These are phyloP conservation scores for Lamprotornis superbus DNA, from an alignment of 2,113 vertebrate genomes.

Conservation along the genomic window DNA sequence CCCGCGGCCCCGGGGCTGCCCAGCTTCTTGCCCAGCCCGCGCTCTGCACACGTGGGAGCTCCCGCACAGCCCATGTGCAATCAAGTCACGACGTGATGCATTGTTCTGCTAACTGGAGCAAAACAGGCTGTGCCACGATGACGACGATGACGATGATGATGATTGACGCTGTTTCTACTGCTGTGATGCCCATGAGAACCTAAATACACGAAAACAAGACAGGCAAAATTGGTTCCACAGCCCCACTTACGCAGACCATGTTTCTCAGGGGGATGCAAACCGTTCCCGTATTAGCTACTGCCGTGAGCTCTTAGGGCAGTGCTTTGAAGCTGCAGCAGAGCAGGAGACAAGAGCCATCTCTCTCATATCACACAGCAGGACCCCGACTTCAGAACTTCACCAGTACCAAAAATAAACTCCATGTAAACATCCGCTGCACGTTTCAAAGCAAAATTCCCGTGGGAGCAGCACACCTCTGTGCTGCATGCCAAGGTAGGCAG, in stretches of 20 bases:
- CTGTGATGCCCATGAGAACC: background rate
- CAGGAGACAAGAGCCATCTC: background rate
- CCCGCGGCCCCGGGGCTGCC: background rate
- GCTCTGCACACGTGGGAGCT: background rate
- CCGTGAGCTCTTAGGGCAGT: background rate
- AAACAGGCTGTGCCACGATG: background rate
- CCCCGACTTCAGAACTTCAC: background rate
- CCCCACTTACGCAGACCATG: fast-evolving
- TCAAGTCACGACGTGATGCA: background rate
- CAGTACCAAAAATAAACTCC: background rate
- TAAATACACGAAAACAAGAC: background rate
- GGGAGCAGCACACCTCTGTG: background rate
- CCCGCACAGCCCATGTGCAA: fast-evolving
- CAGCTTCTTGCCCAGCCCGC: background rate
- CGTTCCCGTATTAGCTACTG: background rate
- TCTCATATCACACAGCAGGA: background rate
- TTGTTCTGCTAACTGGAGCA: background rate
- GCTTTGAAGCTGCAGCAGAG: background rate
- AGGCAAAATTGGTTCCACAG: background rate
- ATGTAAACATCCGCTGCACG: fast-evolving
- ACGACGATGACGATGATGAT: background rate
- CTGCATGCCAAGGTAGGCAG: background rate
- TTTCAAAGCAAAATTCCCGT: background rate
- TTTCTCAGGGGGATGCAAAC: background rate
- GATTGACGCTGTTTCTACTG: background rate